Conservation (phyloP, 2,797 vertebrate species). For the Pelodytes ibericus region DNA sequence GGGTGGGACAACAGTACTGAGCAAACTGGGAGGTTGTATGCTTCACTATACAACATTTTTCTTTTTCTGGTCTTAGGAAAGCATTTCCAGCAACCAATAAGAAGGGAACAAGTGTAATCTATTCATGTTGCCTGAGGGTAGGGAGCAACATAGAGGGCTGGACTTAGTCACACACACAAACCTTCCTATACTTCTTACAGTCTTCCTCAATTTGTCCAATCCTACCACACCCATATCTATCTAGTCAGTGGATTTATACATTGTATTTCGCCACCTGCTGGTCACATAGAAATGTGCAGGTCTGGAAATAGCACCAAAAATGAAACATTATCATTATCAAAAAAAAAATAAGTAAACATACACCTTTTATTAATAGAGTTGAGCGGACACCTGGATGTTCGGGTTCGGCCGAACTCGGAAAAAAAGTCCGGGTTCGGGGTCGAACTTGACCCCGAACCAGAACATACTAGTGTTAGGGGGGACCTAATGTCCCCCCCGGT, state of each 20-base stretch:
- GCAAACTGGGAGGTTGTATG: background rate
- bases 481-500: too few species aligned
- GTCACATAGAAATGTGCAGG: background rate
- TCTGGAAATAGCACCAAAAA: background rate
- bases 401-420: too few species aligned
- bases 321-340: too few species aligned
- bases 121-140: constrained; percentile 30
- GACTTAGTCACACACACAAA: background rate
- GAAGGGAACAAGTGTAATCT: constrained; percentile 41
- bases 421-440: too few species aligned
- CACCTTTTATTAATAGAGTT: too few species aligned
- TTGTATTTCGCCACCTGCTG: constrained; percentile 11
- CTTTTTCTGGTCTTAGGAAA: background rate
- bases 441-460: too few species aligned
- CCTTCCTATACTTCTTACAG: background rate
- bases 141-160: constrained; percentile 13
- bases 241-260: background rate
- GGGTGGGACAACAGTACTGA: constrained; percentile 10
- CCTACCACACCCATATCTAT: constrained; percentile 7
- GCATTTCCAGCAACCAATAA: constrained; percentile 30
- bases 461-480: too few species aligned
- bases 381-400: too few species aligned
- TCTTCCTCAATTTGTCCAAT: background rate
- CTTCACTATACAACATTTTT: background rate
- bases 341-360: too few species aligned